Evolutionary conservation across 2,797 vertebrate genomes (phyloP), one percentile per base, ranked within the genome.

Genomic region (Lagocephalus sceleratus): DNA sequence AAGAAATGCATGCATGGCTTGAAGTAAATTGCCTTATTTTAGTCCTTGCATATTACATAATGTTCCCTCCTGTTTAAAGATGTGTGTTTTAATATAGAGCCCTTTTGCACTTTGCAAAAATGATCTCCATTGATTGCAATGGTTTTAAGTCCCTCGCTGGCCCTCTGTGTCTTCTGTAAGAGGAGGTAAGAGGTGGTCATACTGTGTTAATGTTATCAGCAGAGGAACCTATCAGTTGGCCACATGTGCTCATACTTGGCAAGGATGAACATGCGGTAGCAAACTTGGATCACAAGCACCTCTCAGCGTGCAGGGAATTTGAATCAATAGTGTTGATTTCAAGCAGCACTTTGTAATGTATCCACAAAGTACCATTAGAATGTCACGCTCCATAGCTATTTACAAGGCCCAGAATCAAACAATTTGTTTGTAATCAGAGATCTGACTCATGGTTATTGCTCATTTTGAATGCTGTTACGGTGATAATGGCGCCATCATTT

Each of bases 91-190:
- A 81, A 52, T 66, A 71, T 68, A 73, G 64, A 76, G 83, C 72
- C 76, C 69, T 86, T 89, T 91, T 91, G 88, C 90, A 87, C 81
- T 90, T 85, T 85, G 89, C 90, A 89, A 91, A 92, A 86, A 79
- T 66, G 63, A 90, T 90, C 84, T 89, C 87, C 89, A 90, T 91
- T 92, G 87, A 91, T 90, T 88, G 58, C 91, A 91, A 90, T 89
- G 87, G 87, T 88, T 89, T 75, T 72, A 81, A 83, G 39, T 64
- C 61, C 63, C 60, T 75, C 57, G 22, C 60, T 66, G 60, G 72
- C 78, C 76, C 76, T 78, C 71, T 75, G 60, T 83, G 41, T 87
- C 79, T 81, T 74, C 80, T 85, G 64, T 81, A 73, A 78, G 76
- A 82, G 81, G 76, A 84, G 67, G 81, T 71, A 70, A 73, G 76